Evolutionary conservation across 2,113 vertebrate species (phyloP), one percentile per base, ranked within the genome.

Genomic region (Actenoides lindsayi): DNA sequence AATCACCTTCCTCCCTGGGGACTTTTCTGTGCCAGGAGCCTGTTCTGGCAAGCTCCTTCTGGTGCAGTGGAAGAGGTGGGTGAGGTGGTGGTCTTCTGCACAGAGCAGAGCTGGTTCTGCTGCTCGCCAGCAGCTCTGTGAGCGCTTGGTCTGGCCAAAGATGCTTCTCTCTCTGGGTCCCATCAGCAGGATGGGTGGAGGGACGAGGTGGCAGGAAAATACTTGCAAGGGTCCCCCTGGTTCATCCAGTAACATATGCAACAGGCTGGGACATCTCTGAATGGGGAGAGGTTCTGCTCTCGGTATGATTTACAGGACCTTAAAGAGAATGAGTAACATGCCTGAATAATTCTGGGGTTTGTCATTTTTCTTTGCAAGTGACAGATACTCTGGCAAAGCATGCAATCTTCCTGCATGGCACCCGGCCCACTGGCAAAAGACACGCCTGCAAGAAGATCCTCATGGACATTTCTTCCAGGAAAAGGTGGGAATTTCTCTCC

Each of bases 51-150:
- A 33, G 27, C 1, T 83, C 56, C 15, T 37, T 62, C 51, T 2
- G 33, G 42, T 30, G 27, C 19, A 35, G 48, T 0, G 0, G 44
- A 19, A 33, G 18, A 8, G 15, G 19, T 30, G 65, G 20, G 30
- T 4, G 11, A 56, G 54, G 31, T 30, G 15, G 31, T 6, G 15
- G 16, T 50, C 23, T 64, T 42, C 64, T 13, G 48, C 21, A 62
- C 31, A 77, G 44, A 48, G 28, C 33, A 80, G 48, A 87, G 56
- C 35, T 80, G 84, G 39, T 48, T 75, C 51, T 65, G 28, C n/a
- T 85, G 39, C 48, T 90, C 30, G 11, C 31, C 10, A 14, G 21
- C 12, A 76, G 42, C 8, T 53, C 57, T 15, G 8, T 27, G 53
- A 5, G 15, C 78, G 23, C 21, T 35, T 69, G 57, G 54, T 21